phyloP scores from a whole-genome alignment of 30 jellyfish, hydroid and myxozoan species.

The Mastigias papua region DNA sequence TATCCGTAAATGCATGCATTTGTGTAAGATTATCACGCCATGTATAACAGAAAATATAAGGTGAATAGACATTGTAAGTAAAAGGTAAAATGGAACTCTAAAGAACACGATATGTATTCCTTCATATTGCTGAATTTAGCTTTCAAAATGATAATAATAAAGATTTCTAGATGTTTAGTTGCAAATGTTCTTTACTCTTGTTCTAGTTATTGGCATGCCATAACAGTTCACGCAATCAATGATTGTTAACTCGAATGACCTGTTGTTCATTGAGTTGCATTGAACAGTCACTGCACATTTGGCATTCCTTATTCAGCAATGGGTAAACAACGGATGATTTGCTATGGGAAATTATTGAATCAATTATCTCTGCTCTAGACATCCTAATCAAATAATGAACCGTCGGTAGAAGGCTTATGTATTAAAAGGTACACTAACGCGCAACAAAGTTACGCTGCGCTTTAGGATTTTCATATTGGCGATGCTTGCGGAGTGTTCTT shows the following conservation, averaged over 20 bases:
- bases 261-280: neutral
- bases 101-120: too few species aligned
- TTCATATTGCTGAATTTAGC: too few species aligned
- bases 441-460: neutral
- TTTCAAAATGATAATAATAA: too few species aligned
- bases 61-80: too few species aligned
- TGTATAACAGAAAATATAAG: too few species aligned
- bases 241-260: neutral
- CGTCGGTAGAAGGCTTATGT: neutral
- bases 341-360: neutral
- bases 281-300: neutral
- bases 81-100: too few species aligned
- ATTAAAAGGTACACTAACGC: neutral
- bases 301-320: neutral
- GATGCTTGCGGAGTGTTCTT: neutral
- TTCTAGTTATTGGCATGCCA: neutral
- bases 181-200: neutral
- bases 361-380: neutral
- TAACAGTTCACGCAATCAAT: slow-evolving; percentile 1
- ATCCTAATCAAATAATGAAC: neutral
- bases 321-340: neutral
- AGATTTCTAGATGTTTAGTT: too few species aligned
- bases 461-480: neutral
- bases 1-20: too few species aligned
- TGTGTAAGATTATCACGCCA: too few species aligned